phyloP scores from a whole-genome alignment of 2,113 vertebrate genomes.

The Addax nasomaculatus region DNA sequence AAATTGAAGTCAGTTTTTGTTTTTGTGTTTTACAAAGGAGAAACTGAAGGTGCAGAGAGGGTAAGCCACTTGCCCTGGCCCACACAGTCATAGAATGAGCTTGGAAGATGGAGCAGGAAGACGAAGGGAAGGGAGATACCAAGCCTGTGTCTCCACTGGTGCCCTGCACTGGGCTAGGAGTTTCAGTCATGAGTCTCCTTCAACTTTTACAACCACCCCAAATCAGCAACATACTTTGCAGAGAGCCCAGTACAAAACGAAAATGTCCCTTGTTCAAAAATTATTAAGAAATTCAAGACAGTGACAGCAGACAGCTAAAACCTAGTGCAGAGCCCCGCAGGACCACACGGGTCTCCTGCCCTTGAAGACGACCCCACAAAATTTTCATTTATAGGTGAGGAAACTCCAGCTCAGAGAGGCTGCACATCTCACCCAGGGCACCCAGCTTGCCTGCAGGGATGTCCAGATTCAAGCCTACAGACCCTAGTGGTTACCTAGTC shows the following conservation, averaged over 20 bases:
- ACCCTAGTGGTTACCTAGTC: not conserved
- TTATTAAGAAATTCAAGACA: not conserved
- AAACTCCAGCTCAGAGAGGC: not conserved
- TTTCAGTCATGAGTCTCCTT: too few relatives aligned
- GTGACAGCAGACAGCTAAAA: accelerated
- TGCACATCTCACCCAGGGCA: not conserved
- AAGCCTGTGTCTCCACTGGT: too few relatives aligned
- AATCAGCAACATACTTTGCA: not conserved
- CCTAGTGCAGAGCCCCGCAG: accelerated
- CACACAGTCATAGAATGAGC: not conserved
- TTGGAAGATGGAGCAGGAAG: not conserved
- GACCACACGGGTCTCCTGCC: accelerated
- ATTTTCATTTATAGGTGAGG: not conserved
- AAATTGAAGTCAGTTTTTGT: not conserved
- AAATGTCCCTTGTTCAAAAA: too few relatives aligned
- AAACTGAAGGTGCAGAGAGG: not conserved
- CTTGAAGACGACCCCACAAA: not conserved
- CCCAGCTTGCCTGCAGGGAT: not conserved
- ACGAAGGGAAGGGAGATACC: not conserved
- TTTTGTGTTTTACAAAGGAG: not conserved
- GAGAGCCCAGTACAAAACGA: not conserved
- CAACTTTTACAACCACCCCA: not conserved
- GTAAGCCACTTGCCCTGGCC: not conserved
- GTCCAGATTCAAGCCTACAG: accelerated
- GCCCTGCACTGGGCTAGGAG: accelerated